Evolutionary conservation across 2,888 invertebrate genomes (phyloP), one percentile per base, ranked within the genome.

Genomic region (Cheilosia pagana): DNA sequence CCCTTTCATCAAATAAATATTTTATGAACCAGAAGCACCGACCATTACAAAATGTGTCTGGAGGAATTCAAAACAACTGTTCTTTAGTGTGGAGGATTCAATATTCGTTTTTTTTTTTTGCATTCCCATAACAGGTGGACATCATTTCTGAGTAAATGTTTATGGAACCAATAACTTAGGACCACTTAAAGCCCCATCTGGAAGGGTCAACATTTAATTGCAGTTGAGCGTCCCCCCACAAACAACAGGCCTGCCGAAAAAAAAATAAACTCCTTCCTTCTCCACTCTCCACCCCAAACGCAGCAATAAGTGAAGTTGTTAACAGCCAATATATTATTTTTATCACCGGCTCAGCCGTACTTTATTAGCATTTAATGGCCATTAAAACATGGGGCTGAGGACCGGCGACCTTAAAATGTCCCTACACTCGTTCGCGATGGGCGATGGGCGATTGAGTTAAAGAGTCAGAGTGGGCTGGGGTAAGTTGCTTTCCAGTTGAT

Each of bases 341-440:
- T 57, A 81, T 68, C 68, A 31, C 67, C 65, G 52, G 55, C 50
- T 57, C 60, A 50, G 55, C 41, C 48, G 74, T 41, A 16, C 28
- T 65, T 78, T 71, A 71, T 78, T 65, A 74, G 35, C 75, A 57
- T 70, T 81, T 63, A 75, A 81, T 57, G 81, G 43, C 57, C 57
- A 57, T 68, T 75, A 68, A 75, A 62, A 57, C 39, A 35, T 3
- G 43, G 19, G 43, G 10, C 21, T 2, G 14, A 3, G 21, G 1
- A 65, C 25, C n/a, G n/a, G 31, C 31, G 19, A 68, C 28, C 55
- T 41, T 12, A 55, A 68, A 68, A 55, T 53, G 14, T 28, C 19
- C 16, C 41, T 12, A 7, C 2, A 31, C 10, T 14, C 12, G 14
- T 1, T 12, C 12, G n/a, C 12, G 8, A 31, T 19, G 21, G 3